Evolutionary conservation across 2,797 vertebrate species (phyloP).

Genomic region (Arremon brunneinucha): DNA sequence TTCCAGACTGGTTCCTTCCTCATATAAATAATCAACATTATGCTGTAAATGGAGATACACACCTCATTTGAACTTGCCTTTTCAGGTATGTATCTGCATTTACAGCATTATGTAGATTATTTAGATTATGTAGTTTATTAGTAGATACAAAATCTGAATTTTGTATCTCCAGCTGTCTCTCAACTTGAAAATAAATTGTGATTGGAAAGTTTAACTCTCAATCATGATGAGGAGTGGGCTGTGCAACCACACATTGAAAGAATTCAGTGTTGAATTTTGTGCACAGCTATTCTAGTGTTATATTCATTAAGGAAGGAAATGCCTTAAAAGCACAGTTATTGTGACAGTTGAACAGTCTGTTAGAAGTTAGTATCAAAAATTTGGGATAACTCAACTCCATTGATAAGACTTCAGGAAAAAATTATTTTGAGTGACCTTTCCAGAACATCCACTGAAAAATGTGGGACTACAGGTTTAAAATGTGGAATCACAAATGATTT

Average conservation of each 20-base stretch:
- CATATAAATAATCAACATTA: background rate
- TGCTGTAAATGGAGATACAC: background rate
- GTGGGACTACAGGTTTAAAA: background rate
- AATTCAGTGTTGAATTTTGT: background rate
- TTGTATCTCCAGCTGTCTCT: background rate
- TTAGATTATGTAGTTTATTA: background rate
- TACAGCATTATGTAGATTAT: background rate
- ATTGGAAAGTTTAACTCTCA: background rate
- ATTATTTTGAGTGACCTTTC: background rate
- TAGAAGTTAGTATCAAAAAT: background rate
- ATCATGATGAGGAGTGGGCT: background rate
- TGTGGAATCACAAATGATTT: background rate
- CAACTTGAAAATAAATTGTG: background rate
- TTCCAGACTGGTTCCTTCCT: background rate
- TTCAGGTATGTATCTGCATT: background rate
- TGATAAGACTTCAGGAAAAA: background rate
- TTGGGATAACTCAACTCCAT: background rate
- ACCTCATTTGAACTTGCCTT: background rate
- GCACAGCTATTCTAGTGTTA: background rate
- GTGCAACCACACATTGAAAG: background rate
- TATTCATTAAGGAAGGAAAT: slow-evolving; percentile 5
- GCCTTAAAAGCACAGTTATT: background rate
- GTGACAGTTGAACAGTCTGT: background rate
- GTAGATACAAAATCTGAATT: background rate
- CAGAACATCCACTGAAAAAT: background rate